Evolutionary conservation across 2,113 vertebrate genomes (phyloP).

Genomic region (Actinemys pallida): DNA sequence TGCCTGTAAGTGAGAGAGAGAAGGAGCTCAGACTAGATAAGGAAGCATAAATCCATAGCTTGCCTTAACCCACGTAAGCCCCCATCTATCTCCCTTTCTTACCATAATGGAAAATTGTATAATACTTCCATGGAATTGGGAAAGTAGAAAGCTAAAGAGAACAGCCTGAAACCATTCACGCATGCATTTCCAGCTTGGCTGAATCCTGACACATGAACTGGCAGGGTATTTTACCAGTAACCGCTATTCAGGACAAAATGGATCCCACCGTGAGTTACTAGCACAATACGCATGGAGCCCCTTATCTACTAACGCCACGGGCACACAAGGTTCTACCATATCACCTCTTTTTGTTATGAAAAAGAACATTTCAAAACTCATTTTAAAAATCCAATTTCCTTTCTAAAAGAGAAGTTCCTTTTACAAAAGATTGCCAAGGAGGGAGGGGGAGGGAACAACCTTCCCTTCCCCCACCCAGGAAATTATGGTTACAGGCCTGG

Average conservation of each 20-base stretch:
- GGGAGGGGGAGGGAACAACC: background rate
- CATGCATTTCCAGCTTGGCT: background rate
- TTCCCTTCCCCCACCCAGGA: slow-evolving; percentile 31
- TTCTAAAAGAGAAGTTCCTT: slow-evolving; percentile 47
- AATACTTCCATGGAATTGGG: background rate
- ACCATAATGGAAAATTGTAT: background rate
- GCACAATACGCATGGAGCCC: background rate
- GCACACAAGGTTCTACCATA: background rate
- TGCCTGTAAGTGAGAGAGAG: fast-evolving
- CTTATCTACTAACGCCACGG: background rate
- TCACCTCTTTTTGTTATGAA: background rate
- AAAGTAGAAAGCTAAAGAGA: background rate
- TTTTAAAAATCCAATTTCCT: slow-evolving; percentile 13
- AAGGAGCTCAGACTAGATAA: background rate
- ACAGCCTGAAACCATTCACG: background rate
- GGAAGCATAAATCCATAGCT: background rate
- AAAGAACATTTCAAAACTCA: background rate
- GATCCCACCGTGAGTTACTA: fast-evolving
- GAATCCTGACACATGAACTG: background rate
- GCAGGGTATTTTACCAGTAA: background rate
- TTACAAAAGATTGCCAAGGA: background rate
- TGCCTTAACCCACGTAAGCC: background rate
- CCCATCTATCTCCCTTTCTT: background rate
- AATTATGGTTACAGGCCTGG: slow-evolving; percentile 45
- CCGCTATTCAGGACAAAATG: background rate